Base-by-base conservation (phyloP, 2,113 vertebrate genomes). In the Raja brachyura region DNA sequence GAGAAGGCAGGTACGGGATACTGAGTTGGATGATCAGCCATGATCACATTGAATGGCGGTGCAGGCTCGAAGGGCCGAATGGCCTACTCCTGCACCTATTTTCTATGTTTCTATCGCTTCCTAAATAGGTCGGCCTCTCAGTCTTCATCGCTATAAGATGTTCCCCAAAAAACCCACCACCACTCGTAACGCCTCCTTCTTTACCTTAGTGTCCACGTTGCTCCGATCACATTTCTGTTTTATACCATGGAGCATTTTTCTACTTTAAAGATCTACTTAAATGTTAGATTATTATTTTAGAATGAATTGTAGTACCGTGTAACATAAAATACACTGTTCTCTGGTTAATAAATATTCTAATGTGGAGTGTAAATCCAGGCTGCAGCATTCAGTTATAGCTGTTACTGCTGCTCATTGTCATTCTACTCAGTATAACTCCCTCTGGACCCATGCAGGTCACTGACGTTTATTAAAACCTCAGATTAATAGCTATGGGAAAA, bases 401-500 rank as follows among this genome's bases (percentile, higher is more conserved):
- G 93, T 54, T 92, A 61, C 33, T 77, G 39, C 77, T 31, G 56
- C 85, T 97, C 96, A 97, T 96, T 97, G 96, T 96, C 96, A 97
- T 96, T 96, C 95, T 66, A 93, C 95, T 97, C 97, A 97, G 96
- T 94, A 93, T 93, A 93, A 79, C 94, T 95, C 96, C 95, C 95
- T 96, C 94, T 93, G 95, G 96, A 96, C 93, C 95, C 95, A 90
- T 10, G 93, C 94, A 95, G 90, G 93, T 93, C 93, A 81, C 94
- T 95, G 96, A 97, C 97, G 96, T 96, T 97, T 97, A 96, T 97
- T 97, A 98, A 96, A 97, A 95, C 94, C 90, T 95, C 96, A 97
- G 98, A 98, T 98, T 97, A 98, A 98, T 97, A 97, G 98, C 96
- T 93, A 95, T 22, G 92, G 95, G 96, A 94, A 96, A 96, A 96